A percentile compares a stretch with the other conserved stretches of the same genome.
These are phyloP conservation scores for Corythornis leucogaster DNA, from an alignment of 2,797 vertebrate species.

Conservation along the genomic window DNA sequence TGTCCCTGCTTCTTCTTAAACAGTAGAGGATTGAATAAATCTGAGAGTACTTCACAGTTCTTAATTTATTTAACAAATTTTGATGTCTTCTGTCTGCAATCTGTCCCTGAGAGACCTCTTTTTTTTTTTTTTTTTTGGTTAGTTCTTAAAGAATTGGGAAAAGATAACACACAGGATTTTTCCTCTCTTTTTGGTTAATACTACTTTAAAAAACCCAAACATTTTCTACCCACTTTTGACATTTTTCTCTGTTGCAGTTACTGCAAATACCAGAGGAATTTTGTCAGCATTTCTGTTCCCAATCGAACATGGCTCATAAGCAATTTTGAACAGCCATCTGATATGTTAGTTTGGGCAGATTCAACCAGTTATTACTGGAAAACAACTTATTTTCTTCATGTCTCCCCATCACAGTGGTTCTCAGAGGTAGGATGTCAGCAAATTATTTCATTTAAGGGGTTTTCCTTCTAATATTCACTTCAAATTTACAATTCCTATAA, in stretches of 20 bases:
- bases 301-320: not conserved
- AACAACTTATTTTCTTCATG: not conserved
- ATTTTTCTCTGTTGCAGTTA: not conserved
- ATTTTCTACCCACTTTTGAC: not conserved
- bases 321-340: not conserved
- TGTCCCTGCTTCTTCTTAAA: not conserved
- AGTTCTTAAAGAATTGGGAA: not conserved
- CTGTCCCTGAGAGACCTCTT: not conserved
- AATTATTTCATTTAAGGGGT: not conserved
- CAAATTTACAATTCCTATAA: not conserved
- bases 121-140: not conserved
- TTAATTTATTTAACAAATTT: constrained; percentile 6
- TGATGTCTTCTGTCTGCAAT: not conserved
- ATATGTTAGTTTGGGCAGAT: not conserved
- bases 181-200: not conserved
- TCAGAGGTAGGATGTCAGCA: not conserved
- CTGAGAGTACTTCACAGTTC: not conserved
- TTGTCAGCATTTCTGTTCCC: not conserved
- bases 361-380: not conserved
- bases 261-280: not conserved
- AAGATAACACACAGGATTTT: not conserved
- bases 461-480: not conserved
- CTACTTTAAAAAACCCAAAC: too few species aligned
- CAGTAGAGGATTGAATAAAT: not conserved
- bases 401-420: not conserved